Conservation (phyloP, 2,888 invertebrate genomes). For the Lysandra bellargus region DNA sequence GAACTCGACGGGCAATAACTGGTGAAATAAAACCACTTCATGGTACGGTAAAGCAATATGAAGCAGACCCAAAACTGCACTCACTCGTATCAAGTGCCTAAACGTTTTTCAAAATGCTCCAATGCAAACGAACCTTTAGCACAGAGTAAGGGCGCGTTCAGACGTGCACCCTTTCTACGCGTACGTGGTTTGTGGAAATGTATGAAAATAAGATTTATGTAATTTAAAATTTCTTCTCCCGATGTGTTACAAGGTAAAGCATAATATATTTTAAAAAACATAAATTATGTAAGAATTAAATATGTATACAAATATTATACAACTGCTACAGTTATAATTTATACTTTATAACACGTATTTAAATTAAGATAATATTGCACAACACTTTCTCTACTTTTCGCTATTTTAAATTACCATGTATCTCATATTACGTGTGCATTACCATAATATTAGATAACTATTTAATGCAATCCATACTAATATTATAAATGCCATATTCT, state of each 20-base stretch:
- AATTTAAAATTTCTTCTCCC: no score
- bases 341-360: neutral
- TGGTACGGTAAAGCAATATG: slow-evolving; percentile 15
- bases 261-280: neutral
- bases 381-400: slow-evolving; percentile 16
- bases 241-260: no score
- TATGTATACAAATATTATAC: neutral
- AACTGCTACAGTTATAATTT: neutral
- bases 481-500: neutral
- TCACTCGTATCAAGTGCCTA: slow-evolving; percentile 1
- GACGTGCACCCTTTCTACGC: no score
- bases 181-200: no score
- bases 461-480: neutral
- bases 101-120: neutral
- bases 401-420: neutral
- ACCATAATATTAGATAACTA: slow-evolving; percentile 2
- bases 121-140: neutral
- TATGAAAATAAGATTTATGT: no score
- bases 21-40: slow-evolving; percentile 8
- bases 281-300: neutral
- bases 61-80: slow-evolving; percentile 18
- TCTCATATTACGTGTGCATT: neutral
- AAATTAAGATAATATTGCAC: slow-evolving; percentile 12
- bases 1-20: slow-evolving; percentile 1
- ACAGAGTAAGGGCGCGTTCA: neutral